These are phyloP conservation scores for Hartigia nigra DNA, from an alignment of 2,888 invertebrate genomes.

Conservation along the genomic window DNA sequence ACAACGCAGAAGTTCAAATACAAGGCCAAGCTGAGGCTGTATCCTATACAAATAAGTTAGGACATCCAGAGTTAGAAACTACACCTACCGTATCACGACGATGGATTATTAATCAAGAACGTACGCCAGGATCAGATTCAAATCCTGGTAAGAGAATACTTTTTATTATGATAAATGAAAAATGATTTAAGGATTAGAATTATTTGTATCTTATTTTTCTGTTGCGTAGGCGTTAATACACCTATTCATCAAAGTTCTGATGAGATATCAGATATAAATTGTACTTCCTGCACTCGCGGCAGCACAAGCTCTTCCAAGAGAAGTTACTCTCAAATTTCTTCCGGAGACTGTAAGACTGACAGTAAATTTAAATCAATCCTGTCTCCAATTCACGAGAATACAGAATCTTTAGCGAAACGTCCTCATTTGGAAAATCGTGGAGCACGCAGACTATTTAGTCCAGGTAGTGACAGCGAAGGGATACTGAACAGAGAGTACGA, in stretches of 20 bases:
- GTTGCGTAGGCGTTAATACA: background rate
- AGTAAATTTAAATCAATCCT: slow-evolving; percentile 51
- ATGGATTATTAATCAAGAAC: slow-evolving; percentile 38
- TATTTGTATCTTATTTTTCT: background rate
- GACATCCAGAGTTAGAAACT: slow-evolving; percentile 42
- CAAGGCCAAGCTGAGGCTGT: slow-evolving; percentile 68
- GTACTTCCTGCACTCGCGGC: background rate
- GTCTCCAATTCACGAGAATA: slow-evolving; percentile 59
- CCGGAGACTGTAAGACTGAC: slow-evolving; percentile 34
- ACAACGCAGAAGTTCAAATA: slow-evolving; percentile 57
- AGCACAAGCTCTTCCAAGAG: slow-evolving; percentile 40
- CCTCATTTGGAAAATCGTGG: slow-evolving; percentile 63
- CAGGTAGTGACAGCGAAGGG: slow-evolving; percentile 34
- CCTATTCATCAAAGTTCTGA: background rate
- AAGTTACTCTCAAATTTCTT: slow-evolving; percentile 46
- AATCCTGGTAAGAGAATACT: slow-evolving; percentile 35
- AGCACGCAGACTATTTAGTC: slow-evolving; percentile 68
- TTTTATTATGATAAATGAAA: background rate
- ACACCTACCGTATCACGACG: slow-evolving; percentile 51
- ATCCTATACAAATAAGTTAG: slow-evolving; percentile 25
- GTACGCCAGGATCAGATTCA: slow-evolving; percentile 45
- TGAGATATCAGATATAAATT: background rate
- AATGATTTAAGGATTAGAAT: background rate
- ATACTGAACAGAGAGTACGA: slow-evolving; percentile 36
- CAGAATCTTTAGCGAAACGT: slow-evolving; percentile 60